These are phyloP conservation scores for Camponotus floridanus DNA, from an alignment of 1,140 invertebrate species.

Conservation along the genomic window DNA sequence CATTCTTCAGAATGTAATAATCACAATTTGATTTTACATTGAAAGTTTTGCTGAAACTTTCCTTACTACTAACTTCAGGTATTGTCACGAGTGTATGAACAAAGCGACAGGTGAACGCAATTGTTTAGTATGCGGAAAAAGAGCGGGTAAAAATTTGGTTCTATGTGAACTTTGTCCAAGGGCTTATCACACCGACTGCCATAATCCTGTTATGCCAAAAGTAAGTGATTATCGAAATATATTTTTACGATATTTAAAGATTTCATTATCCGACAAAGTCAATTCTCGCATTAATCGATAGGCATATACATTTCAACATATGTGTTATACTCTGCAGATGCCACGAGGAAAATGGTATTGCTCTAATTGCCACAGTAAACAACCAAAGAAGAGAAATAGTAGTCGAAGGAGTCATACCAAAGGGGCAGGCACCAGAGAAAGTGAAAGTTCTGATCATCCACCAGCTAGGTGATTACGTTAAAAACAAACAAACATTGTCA, in stretches of 20 bases:
- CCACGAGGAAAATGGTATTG: constrained; percentile 96
- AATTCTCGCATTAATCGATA: neutral
- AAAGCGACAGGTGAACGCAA: constrained; percentile 96
- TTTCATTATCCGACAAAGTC: neutral
- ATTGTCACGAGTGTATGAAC: constrained; percentile 98
- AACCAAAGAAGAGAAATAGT: constrained; percentile 91
- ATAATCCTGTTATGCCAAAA: constrained; percentile 95
- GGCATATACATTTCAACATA: constrained; percentile 13
- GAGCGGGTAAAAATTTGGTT: constrained; percentile 91
- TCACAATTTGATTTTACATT: constrained; percentile 10
- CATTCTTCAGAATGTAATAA: neutral
- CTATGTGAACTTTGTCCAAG: constrained; percentile 96
- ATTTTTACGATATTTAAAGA: neutral
- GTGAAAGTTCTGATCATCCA: constrained; percentile 87
- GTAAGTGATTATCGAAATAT: constrained; percentile 82
- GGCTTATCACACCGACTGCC: constrained; percentile 96
- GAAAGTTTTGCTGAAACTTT: neutral
- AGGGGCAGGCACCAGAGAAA: constrained; percentile 84
- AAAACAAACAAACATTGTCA: constrained; percentile 83
- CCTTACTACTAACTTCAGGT: constrained; percentile 87
- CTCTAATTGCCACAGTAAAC: constrained; percentile 92
- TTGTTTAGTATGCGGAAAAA: constrained; percentile 95
- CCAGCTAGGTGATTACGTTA: constrained; percentile 88
- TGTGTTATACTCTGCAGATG: constrained; percentile 84
- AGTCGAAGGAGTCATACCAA: constrained; percentile 86